Evolutionary conservation across 2,797 vertebrate genomes (phyloP), one percentile per base, ranked within the genome.

Genomic region (Schizothorax lantsangensis): DNA sequence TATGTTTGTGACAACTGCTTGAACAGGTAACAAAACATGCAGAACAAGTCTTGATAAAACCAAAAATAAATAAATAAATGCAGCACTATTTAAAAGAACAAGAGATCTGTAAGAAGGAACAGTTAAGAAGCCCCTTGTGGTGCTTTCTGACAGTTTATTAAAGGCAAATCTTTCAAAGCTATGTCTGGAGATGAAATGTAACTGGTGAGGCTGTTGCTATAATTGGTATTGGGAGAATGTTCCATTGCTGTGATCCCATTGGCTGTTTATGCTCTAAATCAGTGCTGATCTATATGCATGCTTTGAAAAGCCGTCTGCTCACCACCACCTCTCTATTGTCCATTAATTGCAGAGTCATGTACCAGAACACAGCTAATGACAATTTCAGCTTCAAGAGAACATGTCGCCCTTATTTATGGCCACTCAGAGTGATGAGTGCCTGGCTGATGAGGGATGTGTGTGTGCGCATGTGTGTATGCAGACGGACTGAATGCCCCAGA

Each of bases 311-410:
- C 68, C 86, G 49, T 57, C 86, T 54, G 72, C 73, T 69, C 83
- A 83, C 21, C 77, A 14, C 79, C 80, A 30, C 33, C 54, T 84
- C 73, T 88, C 14, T 89, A 84, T 88, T 87, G 81, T 19, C 86
- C 88, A 88, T 89, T 89, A 91, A 93, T 88, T 91, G 88, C 88
- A 89, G 73, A 91, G 90, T 87, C 90, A 90, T 92, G 92, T 90
- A 91, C 88, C 91, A 90, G 90, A 93, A 90, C 89, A 89, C 47
- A 90, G 88, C 87, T 90, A 93, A 93, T 91, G 89, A 93, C 88
- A 91, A 84, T 87, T 86, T 84, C 89, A 89, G 87, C 91, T 92
- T 81, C 84, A 73, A 84, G 88, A 87, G 86, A 79, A 88, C 87
- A 89, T 87, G 89, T 90, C 84, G 85, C 88, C 84, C 89, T 93